Conservation (phyloP, 1,140 invertebrate genomes). For the Leucophenga varia region DNA sequence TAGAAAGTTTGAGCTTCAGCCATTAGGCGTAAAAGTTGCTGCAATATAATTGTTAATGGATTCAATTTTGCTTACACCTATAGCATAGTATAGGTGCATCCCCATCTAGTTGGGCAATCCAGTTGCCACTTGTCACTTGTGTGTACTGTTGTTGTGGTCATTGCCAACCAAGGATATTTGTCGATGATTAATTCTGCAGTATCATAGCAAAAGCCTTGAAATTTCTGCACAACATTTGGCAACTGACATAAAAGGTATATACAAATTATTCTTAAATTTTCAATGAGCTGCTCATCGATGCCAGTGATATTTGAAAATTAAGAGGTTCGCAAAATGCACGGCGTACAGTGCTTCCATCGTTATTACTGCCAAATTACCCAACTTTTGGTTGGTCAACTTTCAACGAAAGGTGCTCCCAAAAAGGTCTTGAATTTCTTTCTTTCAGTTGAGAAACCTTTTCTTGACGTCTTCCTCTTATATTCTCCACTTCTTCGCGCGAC, state of each 20-base stretch:
- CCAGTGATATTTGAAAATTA: slow-evolving; percentile 15
- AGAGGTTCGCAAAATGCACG: slow-evolving; percentile 29
- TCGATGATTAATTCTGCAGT: neutral
- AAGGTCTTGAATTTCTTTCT: neutral
- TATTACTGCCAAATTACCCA: slow-evolving; percentile 25
- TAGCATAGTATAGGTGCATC: too few species aligned
- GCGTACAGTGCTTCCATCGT: slow-evolving; percentile 33
- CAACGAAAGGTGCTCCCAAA: neutral
- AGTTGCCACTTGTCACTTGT: neutral
- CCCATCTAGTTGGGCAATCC: too few species aligned
- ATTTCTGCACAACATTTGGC: neutral
- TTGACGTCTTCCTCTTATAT: neutral
- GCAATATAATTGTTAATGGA: too few species aligned
- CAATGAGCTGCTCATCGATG: slow-evolving; percentile 25
- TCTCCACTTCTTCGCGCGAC: neutral
- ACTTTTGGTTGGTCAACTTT: too few species aligned
- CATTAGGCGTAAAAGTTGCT: too few species aligned
- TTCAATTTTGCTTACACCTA: too few species aligned
- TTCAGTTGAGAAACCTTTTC: neutral
- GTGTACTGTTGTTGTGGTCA: neutral
- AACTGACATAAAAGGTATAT: neutral
- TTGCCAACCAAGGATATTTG: slow-evolving; percentile 2
- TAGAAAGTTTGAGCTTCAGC: too few species aligned
- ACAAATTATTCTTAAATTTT: slow-evolving; percentile 22
- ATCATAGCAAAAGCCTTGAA: neutral